Percentiles rank a stretch among this genome's conserved stretches.
These are phyloP conservation scores for Sebastes vulpes DNA, from an alignment of 2,797 vertebrate genomes.

Conservation along the genomic window DNA sequence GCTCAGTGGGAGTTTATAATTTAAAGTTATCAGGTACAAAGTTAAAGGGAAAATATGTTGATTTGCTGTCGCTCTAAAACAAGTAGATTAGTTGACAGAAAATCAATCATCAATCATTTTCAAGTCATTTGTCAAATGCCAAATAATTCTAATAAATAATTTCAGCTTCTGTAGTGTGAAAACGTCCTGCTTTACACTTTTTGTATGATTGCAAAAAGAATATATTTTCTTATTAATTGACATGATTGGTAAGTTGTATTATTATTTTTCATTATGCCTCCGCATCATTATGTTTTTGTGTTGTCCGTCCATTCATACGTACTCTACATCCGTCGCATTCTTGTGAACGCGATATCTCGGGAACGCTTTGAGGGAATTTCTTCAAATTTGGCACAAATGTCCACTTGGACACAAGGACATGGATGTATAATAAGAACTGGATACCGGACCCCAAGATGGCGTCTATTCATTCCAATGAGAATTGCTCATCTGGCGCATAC, in stretches of 20 bases:
- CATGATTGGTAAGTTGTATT: not conserved
- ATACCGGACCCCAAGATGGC: no score
- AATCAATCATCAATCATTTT: not conserved
- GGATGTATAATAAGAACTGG: no score
- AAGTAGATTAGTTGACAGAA: not conserved
- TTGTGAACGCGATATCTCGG: no score
- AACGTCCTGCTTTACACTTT: not conserved
- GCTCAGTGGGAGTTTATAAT: conserved; percentile 10
- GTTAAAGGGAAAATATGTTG: not conserved
- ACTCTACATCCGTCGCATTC: no score
- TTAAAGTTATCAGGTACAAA: not conserved
- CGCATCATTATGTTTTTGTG: no score
- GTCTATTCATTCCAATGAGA: no score
- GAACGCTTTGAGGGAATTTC: no score
- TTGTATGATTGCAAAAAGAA: not conserved
- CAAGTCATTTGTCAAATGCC: not conserved
- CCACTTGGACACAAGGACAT: not conserved
- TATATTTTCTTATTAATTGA: not conserved
- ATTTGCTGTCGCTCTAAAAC: not conserved
- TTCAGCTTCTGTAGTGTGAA: not conserved
- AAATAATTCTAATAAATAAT: not conserved
- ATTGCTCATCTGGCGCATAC: accelerated
- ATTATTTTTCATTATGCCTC: no score
- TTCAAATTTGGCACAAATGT: no score
- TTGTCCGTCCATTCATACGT: no score